Percentiles rank a stretch among this genome's conserved stretches.
phyloP scores from a whole-genome alignment of 2,797 vertebrate species.

The Channa striata region DNA sequence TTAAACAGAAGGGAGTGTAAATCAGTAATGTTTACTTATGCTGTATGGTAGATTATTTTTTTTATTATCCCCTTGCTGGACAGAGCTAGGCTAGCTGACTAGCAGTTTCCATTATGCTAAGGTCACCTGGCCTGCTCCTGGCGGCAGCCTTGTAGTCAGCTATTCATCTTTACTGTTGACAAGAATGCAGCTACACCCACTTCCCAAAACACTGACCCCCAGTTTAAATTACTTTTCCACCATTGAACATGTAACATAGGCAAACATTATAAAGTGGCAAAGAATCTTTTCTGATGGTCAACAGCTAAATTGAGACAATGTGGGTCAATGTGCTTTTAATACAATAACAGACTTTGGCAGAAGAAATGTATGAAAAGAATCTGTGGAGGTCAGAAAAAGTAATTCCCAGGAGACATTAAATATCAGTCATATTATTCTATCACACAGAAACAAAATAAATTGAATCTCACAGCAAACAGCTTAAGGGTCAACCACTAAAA shows the following conservation, averaged over 20 bases:
- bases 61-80: not conserved
- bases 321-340: conserved; percentile 38
- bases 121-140: not conserved
- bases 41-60: not conserved
- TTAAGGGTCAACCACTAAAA: not conserved
- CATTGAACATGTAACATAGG: not conserved
- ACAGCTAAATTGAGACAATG: not conserved
- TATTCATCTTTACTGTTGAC: not conserved
- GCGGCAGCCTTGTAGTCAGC: not conserved
- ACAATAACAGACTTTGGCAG: conserved; percentile 61
- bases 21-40: no score
- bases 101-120: not conserved
- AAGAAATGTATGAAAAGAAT: conserved; percentile 18
- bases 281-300: not conserved
- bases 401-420: not conserved
- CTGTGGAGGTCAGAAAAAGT: conserved; percentile 8
- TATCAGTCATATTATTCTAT: not conserved
- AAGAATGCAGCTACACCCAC: not conserved
- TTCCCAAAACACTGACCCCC: not conserved
- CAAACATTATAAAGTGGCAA: not conserved
- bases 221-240: not conserved
- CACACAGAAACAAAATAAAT: not conserved
- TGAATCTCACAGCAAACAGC: not conserved
- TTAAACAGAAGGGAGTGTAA: no score
- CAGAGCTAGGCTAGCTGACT: not conserved